Conservation (phyloP, 2,888 invertebrate species). For the Cryptus viduatorius region DNA sequence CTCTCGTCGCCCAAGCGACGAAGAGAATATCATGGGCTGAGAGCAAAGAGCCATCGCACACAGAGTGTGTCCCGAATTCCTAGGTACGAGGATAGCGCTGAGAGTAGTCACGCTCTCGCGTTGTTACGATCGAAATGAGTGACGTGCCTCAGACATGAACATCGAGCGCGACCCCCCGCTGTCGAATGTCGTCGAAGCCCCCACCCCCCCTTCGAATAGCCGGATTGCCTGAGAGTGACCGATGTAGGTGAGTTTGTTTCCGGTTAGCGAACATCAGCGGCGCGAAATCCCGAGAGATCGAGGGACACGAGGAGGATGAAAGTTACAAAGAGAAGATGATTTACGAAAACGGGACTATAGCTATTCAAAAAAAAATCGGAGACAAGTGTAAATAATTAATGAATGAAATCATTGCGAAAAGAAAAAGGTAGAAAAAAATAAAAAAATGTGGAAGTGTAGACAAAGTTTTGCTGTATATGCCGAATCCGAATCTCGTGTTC, state of each 20-base stretch:
- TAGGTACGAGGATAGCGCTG: slow-evolving; percentile 67
- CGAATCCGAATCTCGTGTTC: too few relatives aligned
- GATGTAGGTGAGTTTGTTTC: slow-evolving; percentile 79
- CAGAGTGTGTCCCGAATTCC: slow-evolving; percentile 72
- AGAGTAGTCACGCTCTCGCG: slow-evolving; percentile 63
- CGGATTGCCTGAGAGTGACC: slow-evolving; percentile 79
- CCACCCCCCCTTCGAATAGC: slow-evolving; percentile 19
- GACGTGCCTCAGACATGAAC: slow-evolving; percentile 83
- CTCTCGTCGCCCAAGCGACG: slow-evolving; percentile 33
- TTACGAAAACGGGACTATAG: not conserved
- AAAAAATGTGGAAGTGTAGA: too few relatives aligned
- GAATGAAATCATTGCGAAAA: not conserved
- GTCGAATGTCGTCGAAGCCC: slow-evolving; percentile 80
- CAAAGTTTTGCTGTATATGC: too few relatives aligned
- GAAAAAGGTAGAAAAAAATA: too few relatives aligned
- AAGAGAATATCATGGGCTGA: slow-evolving; percentile 55
- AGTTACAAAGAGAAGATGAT: not conserved
- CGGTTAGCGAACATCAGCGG: slow-evolving; percentile 51
- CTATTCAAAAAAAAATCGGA: not conserved
- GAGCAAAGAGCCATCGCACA: slow-evolving; percentile 23
- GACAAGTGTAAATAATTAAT: not conserved
- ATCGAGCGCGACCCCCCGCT: slow-evolving; percentile 80
- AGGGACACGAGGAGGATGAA: not conserved
- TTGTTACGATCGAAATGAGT: slow-evolving; percentile 82
- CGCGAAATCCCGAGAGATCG: slow-evolving; percentile 13